Evolutionary conservation across 2,888 invertebrate species (phyloP).

Genomic region (Pyralis farinalis): DNA sequence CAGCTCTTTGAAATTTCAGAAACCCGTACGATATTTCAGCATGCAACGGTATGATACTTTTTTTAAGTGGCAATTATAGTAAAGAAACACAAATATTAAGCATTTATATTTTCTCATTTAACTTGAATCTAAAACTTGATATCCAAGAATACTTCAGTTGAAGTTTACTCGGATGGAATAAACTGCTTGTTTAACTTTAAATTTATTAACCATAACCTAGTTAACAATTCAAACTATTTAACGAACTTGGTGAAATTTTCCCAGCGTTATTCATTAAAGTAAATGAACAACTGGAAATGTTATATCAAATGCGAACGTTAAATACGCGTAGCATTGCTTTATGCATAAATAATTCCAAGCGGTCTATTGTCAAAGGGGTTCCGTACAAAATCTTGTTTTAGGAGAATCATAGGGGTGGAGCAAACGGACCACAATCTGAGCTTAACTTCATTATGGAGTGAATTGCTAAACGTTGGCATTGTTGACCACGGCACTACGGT

Average conservation of each 20-base stretch:
- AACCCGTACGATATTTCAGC: too few relatives aligned
- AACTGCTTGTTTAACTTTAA: background rate
- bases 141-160: background rate
- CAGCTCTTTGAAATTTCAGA: too few relatives aligned
- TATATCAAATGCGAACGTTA: background rate
- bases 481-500: constrained; percentile 47
- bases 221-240: background rate
- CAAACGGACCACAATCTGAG: constrained; percentile 57
- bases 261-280: background rate
- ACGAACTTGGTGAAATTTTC: background rate
- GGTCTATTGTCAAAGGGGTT: constrained; percentile 31
- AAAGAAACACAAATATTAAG: too few relatives aligned
- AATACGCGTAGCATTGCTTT: constrained; percentile 15
- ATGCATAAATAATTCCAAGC: constrained; percentile 18
- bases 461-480: constrained; percentile 74
- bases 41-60: too few relatives aligned
- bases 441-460: constrained; percentile 74
- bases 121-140: background rate
- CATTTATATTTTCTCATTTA: too few relatives aligned
- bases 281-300: background rate
- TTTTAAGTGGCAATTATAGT: too few relatives aligned
- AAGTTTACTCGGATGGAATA: background rate
- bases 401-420: constrained; percentile 46
- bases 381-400: constrained; percentile 32
- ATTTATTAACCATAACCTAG: background rate